Evolutionary conservation across 92 coral and sea anemone species (phyloP).

Genomic region (Parazoanthus atlanticus): DNA sequence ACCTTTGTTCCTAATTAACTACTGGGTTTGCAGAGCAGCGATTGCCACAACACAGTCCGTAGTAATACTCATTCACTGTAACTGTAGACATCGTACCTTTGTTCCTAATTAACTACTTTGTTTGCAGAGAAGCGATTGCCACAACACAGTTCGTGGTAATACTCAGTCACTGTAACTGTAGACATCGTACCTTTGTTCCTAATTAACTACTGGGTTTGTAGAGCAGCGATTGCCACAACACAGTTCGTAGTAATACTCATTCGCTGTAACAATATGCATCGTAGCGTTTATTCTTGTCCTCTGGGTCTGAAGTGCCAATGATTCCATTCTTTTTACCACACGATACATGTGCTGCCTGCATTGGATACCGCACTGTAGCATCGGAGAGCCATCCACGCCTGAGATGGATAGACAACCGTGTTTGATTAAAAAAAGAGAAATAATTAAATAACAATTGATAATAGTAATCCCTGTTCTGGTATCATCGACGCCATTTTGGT

Average conservation of each 20-base stretch:
- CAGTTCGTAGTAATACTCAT: neutral
- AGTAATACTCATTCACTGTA: neutral
- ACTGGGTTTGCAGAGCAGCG: neutral
- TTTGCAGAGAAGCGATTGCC: neutral
- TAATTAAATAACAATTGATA: neutral
- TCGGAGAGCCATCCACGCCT: neutral
- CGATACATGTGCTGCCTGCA: neutral
- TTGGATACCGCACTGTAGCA: conserved; percentile 10
- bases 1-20: neutral
- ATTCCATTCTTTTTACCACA: neutral
- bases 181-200: neutral
- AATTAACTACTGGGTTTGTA: neutral
- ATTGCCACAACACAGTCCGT: neutral
- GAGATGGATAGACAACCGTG: neutral
- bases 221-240: neutral
- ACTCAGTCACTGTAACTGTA: neutral
- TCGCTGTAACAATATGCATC: conserved; percentile 17
- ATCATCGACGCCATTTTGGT: too few relatives aligned
- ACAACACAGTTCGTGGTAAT: neutral
- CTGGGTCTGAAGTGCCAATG: neutral
- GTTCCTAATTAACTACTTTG: too few relatives aligned
- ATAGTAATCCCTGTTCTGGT: too few relatives aligned
- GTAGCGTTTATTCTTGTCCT: neutral
- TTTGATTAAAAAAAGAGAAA: neutral
- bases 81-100: neutral